Evolutionary conservation across 2,888 invertebrate genomes (phyloP), one percentile per base, ranked within the genome.

Genomic region (Apodemia duryi): DNA sequence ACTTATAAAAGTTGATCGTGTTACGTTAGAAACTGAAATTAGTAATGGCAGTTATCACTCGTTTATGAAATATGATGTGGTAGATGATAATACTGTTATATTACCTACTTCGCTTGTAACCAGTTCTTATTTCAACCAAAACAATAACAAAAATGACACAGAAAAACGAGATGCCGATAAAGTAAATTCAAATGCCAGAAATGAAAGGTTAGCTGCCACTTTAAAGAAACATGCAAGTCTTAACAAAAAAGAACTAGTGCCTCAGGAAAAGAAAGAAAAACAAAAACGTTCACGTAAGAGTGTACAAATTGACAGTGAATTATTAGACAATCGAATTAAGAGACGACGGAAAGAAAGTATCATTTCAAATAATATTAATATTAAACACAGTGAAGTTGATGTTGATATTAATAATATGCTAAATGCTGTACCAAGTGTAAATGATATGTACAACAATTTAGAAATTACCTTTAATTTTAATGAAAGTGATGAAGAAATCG

Each of bases 391-490:
- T 69, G 77, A 78, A 68, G 75, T 75, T 63, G 72, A 74, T 64
- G 68, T 69, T 57, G 67, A 73, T 63, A 67, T 66, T 63, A 63
- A 72, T 63, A 68, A 70, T 49, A 72, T 83, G 38, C 74, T 92
- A 51, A 84, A 91, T 70, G 85, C 79, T 69, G 80, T 92, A 5
- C 92, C 91, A 0, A 91, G 91, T 80, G 92, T 92, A 0, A 88
- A 92, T 78, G 90, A 92, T 74, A 79, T 80, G 32, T 90, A 86
- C 68, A 76, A 79, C 51, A 82, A 85, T 69, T 77, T 90, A 68
- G 83, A 80, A 60, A 83, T 90, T 49, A 79, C 88, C 74, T 83
- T 91, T 29, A 79, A 72, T 64, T 67, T 69, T 61, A 67, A 66
- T 32, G 64, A 65, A 52, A 7, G 6, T 51, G 63, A 65, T 62